phyloP scores from a whole-genome alignment of 2,888 invertebrate genomes.

The Trypoxylon attenuatum region DNA sequence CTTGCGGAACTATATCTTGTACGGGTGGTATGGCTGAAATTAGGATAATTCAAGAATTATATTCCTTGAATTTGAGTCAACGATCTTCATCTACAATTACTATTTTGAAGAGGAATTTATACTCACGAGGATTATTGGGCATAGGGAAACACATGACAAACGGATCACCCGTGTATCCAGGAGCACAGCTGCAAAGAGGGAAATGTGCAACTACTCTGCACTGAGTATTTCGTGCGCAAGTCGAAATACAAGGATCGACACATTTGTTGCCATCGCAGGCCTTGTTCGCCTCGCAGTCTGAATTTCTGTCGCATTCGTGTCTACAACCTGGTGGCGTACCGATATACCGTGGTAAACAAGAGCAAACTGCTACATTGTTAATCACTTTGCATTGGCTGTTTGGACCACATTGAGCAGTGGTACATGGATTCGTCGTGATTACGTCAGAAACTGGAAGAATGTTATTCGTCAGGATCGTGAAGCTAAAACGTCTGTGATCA shows the following conservation, averaged over 20 bases:
- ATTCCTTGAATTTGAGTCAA: background rate
- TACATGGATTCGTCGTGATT: constrained; percentile 39
- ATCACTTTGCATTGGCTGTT: constrained; percentile 82
- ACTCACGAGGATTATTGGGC: constrained; percentile 73
- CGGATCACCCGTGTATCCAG: constrained; percentile 72
- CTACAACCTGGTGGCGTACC: constrained; percentile 75
- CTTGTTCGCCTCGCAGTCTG: constrained; percentile 72
- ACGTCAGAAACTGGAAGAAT: constrained; percentile 29
- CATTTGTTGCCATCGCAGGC: constrained; percentile 77
- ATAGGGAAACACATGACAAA: constrained; percentile 76
- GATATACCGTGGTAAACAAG: constrained; percentile 72
- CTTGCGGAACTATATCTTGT: constrained; percentile 72
- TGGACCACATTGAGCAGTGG: constrained; percentile 78
- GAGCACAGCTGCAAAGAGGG: constrained; percentile 75
- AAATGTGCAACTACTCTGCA: constrained; percentile 76
- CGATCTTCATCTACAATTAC: background rate
- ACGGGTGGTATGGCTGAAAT: constrained; percentile 66
- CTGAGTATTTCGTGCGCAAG: constrained; percentile 76
- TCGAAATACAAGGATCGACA: constrained; percentile 75
- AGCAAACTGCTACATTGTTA: constrained; percentile 77
- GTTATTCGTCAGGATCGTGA: no score
- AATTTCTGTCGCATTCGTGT: constrained; percentile 74
- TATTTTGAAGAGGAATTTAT: background rate
- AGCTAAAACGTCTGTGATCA: background rate
- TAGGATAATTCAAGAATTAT: no score